Evolutionary conservation across 2,888 invertebrate species (phyloP).

Genomic region (Pristionchus maxplancki): DNA sequence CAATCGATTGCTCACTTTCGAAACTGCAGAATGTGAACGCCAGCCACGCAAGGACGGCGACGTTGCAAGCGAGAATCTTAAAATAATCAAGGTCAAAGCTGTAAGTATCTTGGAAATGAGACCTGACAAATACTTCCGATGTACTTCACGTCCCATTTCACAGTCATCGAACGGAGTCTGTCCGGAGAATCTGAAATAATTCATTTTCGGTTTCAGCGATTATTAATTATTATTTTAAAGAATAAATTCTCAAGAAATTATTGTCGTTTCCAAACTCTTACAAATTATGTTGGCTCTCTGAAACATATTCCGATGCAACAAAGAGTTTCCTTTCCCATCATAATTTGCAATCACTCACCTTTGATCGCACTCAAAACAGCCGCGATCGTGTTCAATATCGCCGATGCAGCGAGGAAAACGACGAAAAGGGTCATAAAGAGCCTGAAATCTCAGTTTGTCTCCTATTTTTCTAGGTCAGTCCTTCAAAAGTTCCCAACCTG

Average conservation of each 20-base stretch:
- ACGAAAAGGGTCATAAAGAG: neutral
- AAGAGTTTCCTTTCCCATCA: too few relatives aligned
- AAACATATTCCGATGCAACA: neutral
- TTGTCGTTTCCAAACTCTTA: too few relatives aligned
- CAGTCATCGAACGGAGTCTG: neutral
- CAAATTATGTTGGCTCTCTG: neutral
- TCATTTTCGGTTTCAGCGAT: too few relatives aligned
- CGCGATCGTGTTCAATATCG: neutral
- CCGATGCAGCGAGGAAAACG: neutral
- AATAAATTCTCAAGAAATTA: too few relatives aligned
- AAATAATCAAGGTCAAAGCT: neutral
- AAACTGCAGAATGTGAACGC: constrained; percentile 21
- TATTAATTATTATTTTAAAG: too few relatives aligned
- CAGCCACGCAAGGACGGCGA: neutral
- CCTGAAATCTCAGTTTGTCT: neutral
- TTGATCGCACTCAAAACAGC: neutral
- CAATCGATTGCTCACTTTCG: neutral
- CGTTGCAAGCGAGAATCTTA: neutral
- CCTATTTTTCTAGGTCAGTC: neutral
- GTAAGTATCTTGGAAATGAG: too few relatives aligned
- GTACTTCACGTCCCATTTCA: neutral
- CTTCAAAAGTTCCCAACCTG: neutral
- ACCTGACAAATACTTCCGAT: neutral
- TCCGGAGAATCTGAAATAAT: neutral
- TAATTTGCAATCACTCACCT: too few relatives aligned